Evolutionary conservation across 2,113 vertebrate genomes (phyloP).

Genomic region (Notothenia rossii): DNA sequence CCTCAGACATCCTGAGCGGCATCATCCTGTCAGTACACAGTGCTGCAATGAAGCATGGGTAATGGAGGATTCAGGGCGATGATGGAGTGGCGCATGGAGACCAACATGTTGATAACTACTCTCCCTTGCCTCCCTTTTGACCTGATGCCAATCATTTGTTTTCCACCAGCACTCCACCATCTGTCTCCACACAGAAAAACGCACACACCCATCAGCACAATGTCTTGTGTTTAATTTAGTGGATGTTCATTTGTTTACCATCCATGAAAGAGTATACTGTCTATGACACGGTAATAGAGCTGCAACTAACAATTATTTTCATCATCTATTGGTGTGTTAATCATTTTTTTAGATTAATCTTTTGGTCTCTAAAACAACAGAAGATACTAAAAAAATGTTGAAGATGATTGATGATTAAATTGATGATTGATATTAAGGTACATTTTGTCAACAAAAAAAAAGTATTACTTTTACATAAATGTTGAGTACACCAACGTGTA

Average conservation of each 20-base stretch:
- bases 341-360: no score
- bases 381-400: no score
- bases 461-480: no score
- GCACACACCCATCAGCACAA: neutral
- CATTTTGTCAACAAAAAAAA: no score
- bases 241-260: neutral
- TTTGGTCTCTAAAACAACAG: no score
- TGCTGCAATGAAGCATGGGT: slow-evolving; percentile 48
- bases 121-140: slow-evolving; percentile 33
- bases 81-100: slow-evolving; percentile 49
- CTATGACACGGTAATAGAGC: neutral
- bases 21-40: slow-evolving; percentile 33
- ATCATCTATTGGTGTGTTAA: no score
- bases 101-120: slow-evolving; percentile 43
- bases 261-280: neutral
- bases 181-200: slow-evolving; percentile 17
- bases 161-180: slow-evolving; percentile 35
- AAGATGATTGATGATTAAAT: no score
- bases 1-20: neutral
- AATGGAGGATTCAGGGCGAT: slow-evolving; percentile 40
- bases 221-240: neutral
- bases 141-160: slow-evolving; percentile 54
- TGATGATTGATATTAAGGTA: no score
- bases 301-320: no score
- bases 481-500: no score